Evolutionary conservation across 2,888 invertebrate genomes (phyloP), one percentile per base, ranked within the genome.

Genomic region (Crematogaster levior): DNA sequence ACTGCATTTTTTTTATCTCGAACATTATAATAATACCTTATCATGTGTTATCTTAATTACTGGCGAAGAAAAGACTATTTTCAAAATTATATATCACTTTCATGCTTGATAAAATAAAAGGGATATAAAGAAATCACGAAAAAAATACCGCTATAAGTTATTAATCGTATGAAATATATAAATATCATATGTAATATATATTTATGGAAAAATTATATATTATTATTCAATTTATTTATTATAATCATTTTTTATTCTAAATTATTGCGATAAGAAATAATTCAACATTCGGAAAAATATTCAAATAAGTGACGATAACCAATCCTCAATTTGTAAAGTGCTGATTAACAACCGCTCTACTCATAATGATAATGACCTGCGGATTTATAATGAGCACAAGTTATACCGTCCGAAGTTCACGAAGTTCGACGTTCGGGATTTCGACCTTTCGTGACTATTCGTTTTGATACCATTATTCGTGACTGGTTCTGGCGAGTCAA

Each of bases 401-500:
- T 77, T 68, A 66, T 24, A 37, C 30, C 53, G 12, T 53, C 7
- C 40, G 70, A 77, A 43, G 77, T 77, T 68, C 77, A 77, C 53
- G 21, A 66, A 68, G 70, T 53, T 53, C 75, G 73, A 70, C 27
- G 46, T 21, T 34, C 46, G 60, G 70, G 77, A 77, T 77, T 77
- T 70, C 70, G 77, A 77, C 77, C 77, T 77, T 30, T 70, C 77
- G 77, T 77, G 77, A 77, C 75, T 68, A 68, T 68, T 21, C 53
- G 53, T 77, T 77, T 70, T 77, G 72, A 77, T 56, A 77, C 53
- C 53, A 77, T 77, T 77, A 56, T 24, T 74, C 74, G 74, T 74
- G 74, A 74, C 74, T 74, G 24, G 74, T 65, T 74, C 65, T 37
- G 37, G 34, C 24, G 46, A 74, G 63, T 30, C 65, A 40, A 46